These are phyloP conservation scores for Poeciliopsis retropinna DNA, from an alignment of 2,113 vertebrate species.

Conservation along the genomic window DNA sequence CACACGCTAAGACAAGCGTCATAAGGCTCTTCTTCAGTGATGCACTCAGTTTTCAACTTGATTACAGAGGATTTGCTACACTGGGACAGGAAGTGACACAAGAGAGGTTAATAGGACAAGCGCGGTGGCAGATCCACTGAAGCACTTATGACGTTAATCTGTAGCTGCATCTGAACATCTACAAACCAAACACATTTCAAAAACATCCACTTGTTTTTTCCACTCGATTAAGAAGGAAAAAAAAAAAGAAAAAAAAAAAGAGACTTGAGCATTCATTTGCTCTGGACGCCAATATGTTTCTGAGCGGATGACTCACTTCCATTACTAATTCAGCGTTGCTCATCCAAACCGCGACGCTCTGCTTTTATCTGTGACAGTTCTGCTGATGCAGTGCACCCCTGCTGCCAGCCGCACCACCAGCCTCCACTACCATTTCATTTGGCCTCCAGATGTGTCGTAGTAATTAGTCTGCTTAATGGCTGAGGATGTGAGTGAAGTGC, in stretches of 20 bases:
- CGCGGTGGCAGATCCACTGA: neutral
- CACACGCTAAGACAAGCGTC: conserved; percentile 22
- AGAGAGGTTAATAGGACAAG: conserved; percentile 1
- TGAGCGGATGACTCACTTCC: conserved; percentile 53
- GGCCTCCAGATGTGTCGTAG: conserved; percentile 57
- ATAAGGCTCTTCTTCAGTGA: conserved; percentile 26
- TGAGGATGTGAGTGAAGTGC: conserved; percentile 53
- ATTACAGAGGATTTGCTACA: conserved; percentile 38
- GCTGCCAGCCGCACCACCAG: conserved; percentile 17
- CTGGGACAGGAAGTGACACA: neutral
- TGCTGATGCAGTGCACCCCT: conserved; percentile 31
- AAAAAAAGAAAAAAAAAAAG: neutral
- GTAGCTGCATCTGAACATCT: neutral
- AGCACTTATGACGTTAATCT: neutral
- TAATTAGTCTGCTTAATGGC: conserved; percentile 60
- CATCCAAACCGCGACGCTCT: conserved; percentile 30
- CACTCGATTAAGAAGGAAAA: neutral
- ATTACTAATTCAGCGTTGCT: conserved; percentile 52
- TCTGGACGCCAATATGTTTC: conserved; percentile 41
- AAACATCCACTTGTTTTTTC: neutral
- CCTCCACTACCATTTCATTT: conserved; percentile 51
- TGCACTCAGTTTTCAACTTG: conserved; percentile 40
- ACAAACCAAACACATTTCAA: neutral
- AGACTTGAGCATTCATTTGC: conserved; percentile 5
- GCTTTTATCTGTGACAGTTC: conserved; percentile 46